Evolutionary conservation across 2,888 invertebrate genomes (phyloP), one percentile per base, ranked within the genome.

Genomic region (Resseliella maxima): DNA sequence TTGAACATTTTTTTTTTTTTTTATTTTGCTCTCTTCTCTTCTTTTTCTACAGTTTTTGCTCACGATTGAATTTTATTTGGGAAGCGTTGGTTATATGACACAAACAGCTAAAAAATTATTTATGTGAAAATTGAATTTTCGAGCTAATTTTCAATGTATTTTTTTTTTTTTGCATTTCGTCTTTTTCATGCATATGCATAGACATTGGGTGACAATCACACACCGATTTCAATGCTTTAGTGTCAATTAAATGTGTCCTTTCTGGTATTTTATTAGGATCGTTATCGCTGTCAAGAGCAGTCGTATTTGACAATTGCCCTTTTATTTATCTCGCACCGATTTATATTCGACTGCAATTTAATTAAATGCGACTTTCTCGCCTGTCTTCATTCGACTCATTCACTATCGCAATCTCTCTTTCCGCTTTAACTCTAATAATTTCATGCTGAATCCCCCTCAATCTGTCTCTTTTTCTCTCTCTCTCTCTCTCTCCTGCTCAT

Each of bases 231-330:
- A 27, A 59, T 72, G 31, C 72, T 72, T 72, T 72, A 72, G 72
- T 83, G 83, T 83, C 83, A 83, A 83, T 83, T 83, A 83, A 83
- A 83, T 83, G 21, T 83, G 36, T 83, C 38, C 38, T 83, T 83
- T 83, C 38, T 83, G 83, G 83, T 38, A 36, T 83, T 83, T 83
- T 38, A 83, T 83, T 83, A 38, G 83, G 38, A 24, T 83, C 83
- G 83, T 83, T 83, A 38, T 83, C 38, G 83, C 83, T 83, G 83
- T 83, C 83, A 83, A 36, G 38, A 83, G 83, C 83, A 83, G 38
- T 83, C 83, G 38, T 24, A 38, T 38, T 83, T 83, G 83, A 83
- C 36, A 83, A 83, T 83, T 38, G 21, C 38, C 38, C 38, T 38
- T 83, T 38, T 83, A 38, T 83, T 38, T 35, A 72, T 72, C 35